phyloP scores from a whole-genome alignment of 2,888 invertebrate genomes.

The Spilosoma lubricipeda region DNA sequence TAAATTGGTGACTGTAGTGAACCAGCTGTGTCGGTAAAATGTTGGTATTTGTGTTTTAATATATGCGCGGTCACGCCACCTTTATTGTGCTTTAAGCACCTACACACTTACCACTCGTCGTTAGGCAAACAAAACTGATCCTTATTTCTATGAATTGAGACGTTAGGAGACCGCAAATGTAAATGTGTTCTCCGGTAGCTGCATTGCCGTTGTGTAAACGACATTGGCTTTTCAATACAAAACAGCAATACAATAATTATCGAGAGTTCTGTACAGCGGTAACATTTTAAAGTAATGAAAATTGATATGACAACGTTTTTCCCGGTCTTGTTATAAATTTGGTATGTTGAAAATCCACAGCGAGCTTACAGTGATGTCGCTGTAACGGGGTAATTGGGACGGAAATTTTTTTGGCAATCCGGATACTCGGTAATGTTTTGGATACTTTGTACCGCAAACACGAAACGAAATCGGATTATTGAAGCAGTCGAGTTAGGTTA shows the following conservation, averaged over 20 bases:
- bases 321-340: slow-evolving; percentile 19
- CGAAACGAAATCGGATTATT: not conserved
- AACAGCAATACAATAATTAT: slow-evolving; percentile 62
- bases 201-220: slow-evolving; percentile 63
- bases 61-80: slow-evolving; percentile 72
- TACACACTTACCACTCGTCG: slow-evolving; percentile 38
- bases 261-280: slow-evolving; percentile 41
- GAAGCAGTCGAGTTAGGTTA: not conserved
- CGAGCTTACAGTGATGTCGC: slow-evolving; percentile 5
- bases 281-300: slow-evolving; percentile 50
- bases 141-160: slow-evolving; percentile 39
- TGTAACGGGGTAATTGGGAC: slow-evolving; percentile 4
- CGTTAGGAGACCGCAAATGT: slow-evolving; percentile 25
- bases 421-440: slow-evolving; percentile 5
- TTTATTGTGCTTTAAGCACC: slow-evolving; percentile 65
- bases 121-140: slow-evolving; percentile 34
- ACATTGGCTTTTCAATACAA: slow-evolving; percentile 62
- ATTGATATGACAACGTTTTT: slow-evolving; percentile 44
- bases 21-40: slow-evolving; percentile 62
- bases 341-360: not conserved
- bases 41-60: slow-evolving; percentile 58
- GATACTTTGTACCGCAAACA: slow-evolving; percentile 5
- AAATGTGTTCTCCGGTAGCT: slow-evolving; percentile 49
- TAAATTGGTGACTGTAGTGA: slow-evolving; percentile 63
- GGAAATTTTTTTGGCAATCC: slow-evolving; percentile 9